These are phyloP conservation scores for Ceuthmochares aereus DNA, from an alignment of 2,113 vertebrate species.

Conservation along the genomic window DNA sequence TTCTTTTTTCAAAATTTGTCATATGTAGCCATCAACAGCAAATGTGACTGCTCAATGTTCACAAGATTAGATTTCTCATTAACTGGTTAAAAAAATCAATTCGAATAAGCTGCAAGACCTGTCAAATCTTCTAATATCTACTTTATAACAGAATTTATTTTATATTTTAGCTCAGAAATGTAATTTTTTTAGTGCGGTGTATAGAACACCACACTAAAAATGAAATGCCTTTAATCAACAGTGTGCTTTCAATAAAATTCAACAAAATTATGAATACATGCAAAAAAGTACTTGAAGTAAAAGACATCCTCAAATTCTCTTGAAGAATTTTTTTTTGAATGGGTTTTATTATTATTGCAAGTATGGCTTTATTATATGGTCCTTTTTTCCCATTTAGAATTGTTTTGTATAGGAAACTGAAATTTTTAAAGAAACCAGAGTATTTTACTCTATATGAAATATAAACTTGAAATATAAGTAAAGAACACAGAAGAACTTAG, in stretches of 20 bases:
- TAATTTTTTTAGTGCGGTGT: background rate
- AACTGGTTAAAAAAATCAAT: background rate
- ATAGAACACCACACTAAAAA: background rate
- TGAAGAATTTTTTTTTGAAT: background rate
- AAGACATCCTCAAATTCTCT: background rate
- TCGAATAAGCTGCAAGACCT: background rate
- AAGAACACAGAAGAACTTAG: background rate
- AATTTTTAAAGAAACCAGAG: background rate
- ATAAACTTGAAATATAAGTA: background rate
- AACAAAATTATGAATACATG: background rate
- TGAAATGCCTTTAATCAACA: background rate
- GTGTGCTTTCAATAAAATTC: background rate
- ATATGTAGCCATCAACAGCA: background rate
- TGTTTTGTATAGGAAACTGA: background rate
- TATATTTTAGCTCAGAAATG: background rate
- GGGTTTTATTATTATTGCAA: background rate
- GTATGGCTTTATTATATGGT: background rate
- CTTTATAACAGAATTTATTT: background rate
- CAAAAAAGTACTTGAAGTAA: background rate
- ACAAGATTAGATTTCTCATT: background rate
- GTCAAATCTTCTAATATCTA: background rate
- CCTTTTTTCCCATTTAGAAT: background rate
- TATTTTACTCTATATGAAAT: background rate
- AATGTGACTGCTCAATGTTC: fast-evolving
- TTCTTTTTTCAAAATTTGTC: background rate